These are phyloP conservation scores for Napeogenes inachia DNA, from an alignment of 2,888 invertebrate genomes.

Conservation along the genomic window DNA sequence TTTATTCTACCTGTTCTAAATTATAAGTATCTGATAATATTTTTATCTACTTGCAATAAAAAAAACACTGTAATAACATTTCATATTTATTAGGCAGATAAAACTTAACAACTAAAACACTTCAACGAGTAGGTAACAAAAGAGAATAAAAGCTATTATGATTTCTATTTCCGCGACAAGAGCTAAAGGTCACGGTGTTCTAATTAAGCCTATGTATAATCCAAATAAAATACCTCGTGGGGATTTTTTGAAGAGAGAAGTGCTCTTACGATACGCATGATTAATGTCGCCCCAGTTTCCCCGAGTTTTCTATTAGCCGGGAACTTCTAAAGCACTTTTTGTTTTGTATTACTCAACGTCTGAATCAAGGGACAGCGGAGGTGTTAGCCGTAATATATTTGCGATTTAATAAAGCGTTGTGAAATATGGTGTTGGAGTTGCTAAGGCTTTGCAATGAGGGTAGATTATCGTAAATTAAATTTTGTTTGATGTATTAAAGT, in stretches of 20 bases:
- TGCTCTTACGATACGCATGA: slow-evolving; percentile 32
- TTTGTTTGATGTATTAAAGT: too few relatives aligned
- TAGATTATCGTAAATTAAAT: background rate
- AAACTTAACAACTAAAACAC: too few relatives aligned
- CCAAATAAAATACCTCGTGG: slow-evolving; percentile 19
- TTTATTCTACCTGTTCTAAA: too few relatives aligned
- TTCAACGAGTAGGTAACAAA: too few relatives aligned
- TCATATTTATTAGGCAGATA: too few relatives aligned
- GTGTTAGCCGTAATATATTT: slow-evolving; percentile 16
- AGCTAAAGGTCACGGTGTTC: slow-evolving; percentile 8
- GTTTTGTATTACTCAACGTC: slow-evolving; percentile 37
- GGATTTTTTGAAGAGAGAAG: slow-evolving; percentile 25
- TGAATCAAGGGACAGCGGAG: slow-evolving; percentile 12
- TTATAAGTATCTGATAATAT: too few relatives aligned
- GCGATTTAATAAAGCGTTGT: slow-evolving; percentile 16
- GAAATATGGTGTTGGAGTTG: slow-evolving; percentile 12
- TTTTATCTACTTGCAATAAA: too few relatives aligned
- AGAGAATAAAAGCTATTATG: too few relatives aligned
- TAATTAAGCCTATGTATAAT: slow-evolving; percentile 30
- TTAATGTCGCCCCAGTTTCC: slow-evolving; percentile 35
- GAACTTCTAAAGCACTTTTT: slow-evolving; percentile 37
- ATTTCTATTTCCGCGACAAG: too few relatives aligned
- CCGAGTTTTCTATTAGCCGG: slow-evolving; percentile 36
- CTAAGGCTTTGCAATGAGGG: background rate
- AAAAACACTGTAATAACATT: too few relatives aligned